Evolutionary conservation across 2,113 vertebrate genomes (phyloP).

Genomic region (Rhea pennata): DNA sequence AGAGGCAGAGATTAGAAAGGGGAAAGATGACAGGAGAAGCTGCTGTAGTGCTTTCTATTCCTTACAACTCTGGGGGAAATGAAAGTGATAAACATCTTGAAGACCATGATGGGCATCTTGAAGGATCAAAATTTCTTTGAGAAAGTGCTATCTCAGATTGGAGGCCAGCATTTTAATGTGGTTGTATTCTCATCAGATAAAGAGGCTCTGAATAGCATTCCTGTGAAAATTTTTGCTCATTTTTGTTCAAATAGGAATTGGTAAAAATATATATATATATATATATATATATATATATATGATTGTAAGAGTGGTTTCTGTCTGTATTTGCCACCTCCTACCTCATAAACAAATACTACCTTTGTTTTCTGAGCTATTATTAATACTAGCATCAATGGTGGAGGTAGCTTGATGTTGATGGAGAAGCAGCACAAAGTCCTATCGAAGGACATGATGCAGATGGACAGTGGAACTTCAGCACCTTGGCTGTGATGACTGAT

Average conservation of each 20-base stretch:
- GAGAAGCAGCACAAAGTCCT: neutral
- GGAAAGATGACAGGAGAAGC: neutral
- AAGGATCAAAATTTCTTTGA: neutral
- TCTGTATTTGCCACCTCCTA: neutral
- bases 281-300: too few relatives aligned
- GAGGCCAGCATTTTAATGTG: neutral
- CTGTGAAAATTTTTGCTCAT: neutral
- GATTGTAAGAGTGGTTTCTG: neutral
- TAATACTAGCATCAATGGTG: accelerated
- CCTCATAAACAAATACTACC: too few relatives aligned
- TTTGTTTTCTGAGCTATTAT: neutral
- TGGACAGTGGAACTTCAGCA: neutral
- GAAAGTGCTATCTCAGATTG: neutral
- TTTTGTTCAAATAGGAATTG: neutral
- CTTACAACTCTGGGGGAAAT: constrained; percentile 34
- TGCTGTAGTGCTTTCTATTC: neutral
- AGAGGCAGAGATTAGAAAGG: constrained; percentile 6
- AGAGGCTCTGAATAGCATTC: neutral
- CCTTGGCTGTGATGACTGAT: neutral
- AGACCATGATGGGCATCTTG: neutral
- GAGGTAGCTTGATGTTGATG: neutral
- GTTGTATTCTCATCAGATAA: neutral
- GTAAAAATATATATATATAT: neutral
- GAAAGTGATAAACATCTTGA: neutral
- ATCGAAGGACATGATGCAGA: neutral